Evolutionary conservation across 2,113 vertebrate species (phyloP), one percentile per base, ranked within the genome.

Genomic region (Lethenteron camtschaticum): DNA sequence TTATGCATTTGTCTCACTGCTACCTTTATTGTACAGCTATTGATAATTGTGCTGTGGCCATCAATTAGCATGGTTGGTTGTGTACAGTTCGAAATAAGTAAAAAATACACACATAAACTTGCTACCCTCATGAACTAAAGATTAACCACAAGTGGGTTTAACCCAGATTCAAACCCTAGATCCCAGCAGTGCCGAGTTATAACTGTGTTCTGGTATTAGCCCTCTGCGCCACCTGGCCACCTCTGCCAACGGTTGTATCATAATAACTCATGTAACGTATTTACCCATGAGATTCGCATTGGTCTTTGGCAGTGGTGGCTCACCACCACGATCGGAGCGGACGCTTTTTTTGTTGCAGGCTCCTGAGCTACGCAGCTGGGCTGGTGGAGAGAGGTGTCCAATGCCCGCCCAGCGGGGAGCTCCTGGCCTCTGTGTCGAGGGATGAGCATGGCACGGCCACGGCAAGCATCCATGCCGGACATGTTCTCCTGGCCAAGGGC

Each of bases 401-500:
- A 63, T 90, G 95, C 77, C 78, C 82, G 68, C 74, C 81, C 70
- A 81, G 79, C 4, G 78, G 81, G 74, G 87, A 94, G 69, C 77
- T 96, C 77, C 87, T 95, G 74, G 84, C 86, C 55, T 86, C 82
- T 20, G 75, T 96, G 8, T 85, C 84, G 74, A 84, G 79, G 75
- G 88, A 95, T 70, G 85, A 85, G 73, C 84, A 86, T 0, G 87
- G 89, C 72, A 80, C 82, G 68, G 91, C 89, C 74, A 85, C 84
- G 5, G 86, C 88, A 12, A 91, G 83, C 73, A 83, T 99, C 75
- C 86, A 91, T 8, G 87, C 85, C 41, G 84, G 86, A 73, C 89
- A 87, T 1, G 84, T 86, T 74, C 74, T 92, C 73, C 79, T 99
- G 57, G 89, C 94, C 69, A 85, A 82, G 68, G 87, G 85, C 57